These are phyloP conservation scores for Orius insidiosus DNA, from an alignment of 1,140 invertebrate species.

Conservation along the genomic window DNA sequence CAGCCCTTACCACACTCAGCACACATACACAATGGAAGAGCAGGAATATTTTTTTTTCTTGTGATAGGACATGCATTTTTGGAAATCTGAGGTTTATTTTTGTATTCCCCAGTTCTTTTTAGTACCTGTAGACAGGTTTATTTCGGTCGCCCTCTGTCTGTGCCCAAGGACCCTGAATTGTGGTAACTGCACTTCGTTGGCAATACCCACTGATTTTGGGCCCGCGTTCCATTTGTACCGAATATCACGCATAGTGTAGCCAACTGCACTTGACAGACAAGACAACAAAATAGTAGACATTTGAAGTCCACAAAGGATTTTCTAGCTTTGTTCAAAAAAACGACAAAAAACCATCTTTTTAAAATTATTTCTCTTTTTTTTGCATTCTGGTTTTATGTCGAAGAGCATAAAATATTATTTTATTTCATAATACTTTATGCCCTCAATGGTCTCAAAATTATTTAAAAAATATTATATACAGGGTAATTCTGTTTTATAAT, in stretches of 20 bases:
- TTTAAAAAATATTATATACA: too few species aligned
- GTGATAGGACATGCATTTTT: neutral
- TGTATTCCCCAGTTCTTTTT: too few species aligned
- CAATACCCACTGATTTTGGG: constrained; percentile 73
- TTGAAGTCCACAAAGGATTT: constrained; percentile 1
- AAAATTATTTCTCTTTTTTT: too few species aligned
- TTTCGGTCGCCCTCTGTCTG: constrained; percentile 75
- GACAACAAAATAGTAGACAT: constrained; percentile 18
- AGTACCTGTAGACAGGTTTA: constrained; percentile 86
- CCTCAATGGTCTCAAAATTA: too few species aligned
- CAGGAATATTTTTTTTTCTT: neutral
- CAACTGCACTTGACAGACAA: constrained; percentile 54
- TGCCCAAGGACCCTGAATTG: constrained; percentile 90
- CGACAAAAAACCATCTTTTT: too few species aligned
- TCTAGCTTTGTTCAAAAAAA: too few species aligned
- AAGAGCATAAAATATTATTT: too few species aligned
- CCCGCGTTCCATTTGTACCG: constrained; percentile 88
- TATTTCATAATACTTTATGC: too few species aligned
- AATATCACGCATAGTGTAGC: constrained; percentile 95
- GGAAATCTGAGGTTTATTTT: neutral
- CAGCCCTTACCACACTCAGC: constrained; percentile 5
- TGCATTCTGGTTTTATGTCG: too few species aligned
- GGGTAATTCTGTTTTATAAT: too few species aligned
- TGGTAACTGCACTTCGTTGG: constrained; percentile 77
- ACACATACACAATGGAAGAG: constrained; percentile 7